Evolutionary conservation across 2,113 vertebrate species (phyloP), one percentile per base, ranked within the genome.

Genomic region (Semicossyphus pulcher): DNA sequence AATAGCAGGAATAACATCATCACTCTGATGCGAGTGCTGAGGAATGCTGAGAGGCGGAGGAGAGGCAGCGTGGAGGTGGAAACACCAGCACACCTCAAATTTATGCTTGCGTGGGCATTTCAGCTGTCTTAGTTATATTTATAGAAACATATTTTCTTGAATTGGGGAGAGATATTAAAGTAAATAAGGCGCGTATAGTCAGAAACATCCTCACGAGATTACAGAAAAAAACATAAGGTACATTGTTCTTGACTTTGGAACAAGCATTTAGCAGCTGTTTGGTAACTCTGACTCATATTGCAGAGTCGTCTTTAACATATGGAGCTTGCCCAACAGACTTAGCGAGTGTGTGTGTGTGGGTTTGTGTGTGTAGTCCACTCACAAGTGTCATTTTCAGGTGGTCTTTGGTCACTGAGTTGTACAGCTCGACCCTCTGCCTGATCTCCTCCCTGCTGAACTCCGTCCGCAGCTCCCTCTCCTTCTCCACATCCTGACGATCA

Each of bases 321-420:
- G n/a, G n/a, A 9, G 28, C 9, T 10, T 34, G 11, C n/a, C n/a
- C n/a, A n/a, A n/a, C n/a, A n/a, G n/a, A n/a, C n/a, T n/a, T 28
- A 29, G 31, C 15, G 44, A 25, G 29, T 41, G 48, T 26, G 25
- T 54, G 47, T 52, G 32, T 28, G 49, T 41, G 39, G 32, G n/a
- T 47, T 18, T n/a, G 52, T 45, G n/a, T 34, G 45, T n/a, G 23
- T 20, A n/a, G 7, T 28, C 1, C 1, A 58, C 95, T 95, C 91
- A 98, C 98, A 92, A 97, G 91, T 34, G 96, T 98, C 98, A 99
- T 99, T 91, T 97, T 99, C 42, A 99, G 89, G 91, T 95, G 95
- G 93, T 98, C 97, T 64, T 90, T 95, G 76, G 97, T 97, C 54
- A 93, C 89, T 49, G 86, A 79, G 89, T 99, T 99, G 91, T 99